Percentiles rank a stretch among this genome's conserved stretches.
These are phyloP conservation scores for Alitta virens DNA, from an alignment of 2,888 invertebrate genomes.

Conservation along the genomic window DNA sequence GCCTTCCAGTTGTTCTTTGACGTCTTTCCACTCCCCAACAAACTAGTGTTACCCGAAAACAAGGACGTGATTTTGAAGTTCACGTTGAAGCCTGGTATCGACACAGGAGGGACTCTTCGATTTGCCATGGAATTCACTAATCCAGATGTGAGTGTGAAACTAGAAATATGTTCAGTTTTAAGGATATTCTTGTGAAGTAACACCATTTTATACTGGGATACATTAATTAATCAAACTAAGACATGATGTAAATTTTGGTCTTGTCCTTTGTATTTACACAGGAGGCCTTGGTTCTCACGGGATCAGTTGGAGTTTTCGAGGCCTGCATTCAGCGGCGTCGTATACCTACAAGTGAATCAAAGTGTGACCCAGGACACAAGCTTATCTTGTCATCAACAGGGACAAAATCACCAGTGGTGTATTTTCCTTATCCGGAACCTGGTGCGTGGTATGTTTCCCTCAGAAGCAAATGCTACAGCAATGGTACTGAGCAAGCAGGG, in stretches of 20 bases:
- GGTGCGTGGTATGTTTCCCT: slow-evolving; percentile 79
- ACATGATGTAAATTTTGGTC: too few relatives aligned
- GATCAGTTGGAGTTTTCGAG: neutral
- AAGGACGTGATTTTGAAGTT: slow-evolving; percentile 64
- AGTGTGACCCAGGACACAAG: neutral
- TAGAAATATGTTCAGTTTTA: too few relatives aligned
- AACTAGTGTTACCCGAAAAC: slow-evolving; percentile 36
- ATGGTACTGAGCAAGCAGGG: neutral
- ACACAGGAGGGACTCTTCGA: slow-evolving; percentile 73
- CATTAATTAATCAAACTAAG: too few relatives aligned
- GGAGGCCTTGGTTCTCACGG: too few relatives aligned
- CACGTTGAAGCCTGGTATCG: slow-evolving; percentile 68
- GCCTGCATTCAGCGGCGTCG: slow-evolving; percentile 11
- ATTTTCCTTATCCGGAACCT: slow-evolving; percentile 79
- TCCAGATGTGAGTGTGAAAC: too few relatives aligned
- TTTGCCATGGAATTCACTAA: neutral
- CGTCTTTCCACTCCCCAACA: slow-evolving; percentile 57
- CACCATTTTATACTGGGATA: too few relatives aligned
- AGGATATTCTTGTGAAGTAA: too few relatives aligned
- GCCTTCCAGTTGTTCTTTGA: slow-evolving; percentile 3
- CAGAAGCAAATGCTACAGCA: slow-evolving; percentile 66
- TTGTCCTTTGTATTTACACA: too few relatives aligned
- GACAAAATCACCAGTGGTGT: slow-evolving; percentile 47
- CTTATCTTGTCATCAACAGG: neutral
- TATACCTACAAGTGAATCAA: slow-evolving; percentile 14